Percentiles rank a stretch among this genome's conserved stretches.
Evolutionary conservation across 2,888 invertebrate genomes (phyloP).

Genomic region (Lamellibrachia columna): DNA sequence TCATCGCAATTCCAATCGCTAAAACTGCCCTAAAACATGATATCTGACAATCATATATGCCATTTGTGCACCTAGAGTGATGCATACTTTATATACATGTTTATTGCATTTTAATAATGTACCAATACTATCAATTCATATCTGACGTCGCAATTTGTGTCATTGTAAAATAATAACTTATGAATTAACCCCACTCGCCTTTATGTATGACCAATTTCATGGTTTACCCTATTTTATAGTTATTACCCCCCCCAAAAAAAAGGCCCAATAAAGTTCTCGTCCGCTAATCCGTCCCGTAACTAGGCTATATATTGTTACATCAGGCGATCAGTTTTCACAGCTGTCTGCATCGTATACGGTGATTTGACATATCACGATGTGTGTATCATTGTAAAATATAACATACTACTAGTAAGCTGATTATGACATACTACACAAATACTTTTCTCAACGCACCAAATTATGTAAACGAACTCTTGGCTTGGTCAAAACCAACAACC

Average conservation of each 20-base stretch:
- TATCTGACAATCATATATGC: no score
- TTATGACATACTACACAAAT: background rate
- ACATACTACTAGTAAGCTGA: background rate
- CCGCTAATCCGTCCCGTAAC: background rate
- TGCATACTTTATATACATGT: no score
- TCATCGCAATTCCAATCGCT: no score
- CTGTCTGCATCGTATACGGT: background rate
- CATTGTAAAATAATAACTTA: no score
- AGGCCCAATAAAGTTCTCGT: background rate
- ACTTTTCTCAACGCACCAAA: background rate
- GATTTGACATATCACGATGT: background rate
- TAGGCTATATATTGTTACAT: background rate
- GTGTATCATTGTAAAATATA: background rate
- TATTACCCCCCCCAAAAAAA: background rate
- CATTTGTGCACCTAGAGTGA: no score
- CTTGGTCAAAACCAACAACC: background rate
- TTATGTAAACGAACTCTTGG: slow-evolving; percentile 2
- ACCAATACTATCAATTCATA: no score
- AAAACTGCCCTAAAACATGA: no score
- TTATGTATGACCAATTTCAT: no score
- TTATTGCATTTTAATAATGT: no score
- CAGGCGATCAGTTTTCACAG: background rate
- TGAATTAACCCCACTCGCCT: no score
- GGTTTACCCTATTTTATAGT: no score
- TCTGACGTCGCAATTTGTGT: no score